Evolutionary conservation across 1,140 invertebrate genomes (phyloP).

Genomic region (Ceratoteleas bidentatus): DNA sequence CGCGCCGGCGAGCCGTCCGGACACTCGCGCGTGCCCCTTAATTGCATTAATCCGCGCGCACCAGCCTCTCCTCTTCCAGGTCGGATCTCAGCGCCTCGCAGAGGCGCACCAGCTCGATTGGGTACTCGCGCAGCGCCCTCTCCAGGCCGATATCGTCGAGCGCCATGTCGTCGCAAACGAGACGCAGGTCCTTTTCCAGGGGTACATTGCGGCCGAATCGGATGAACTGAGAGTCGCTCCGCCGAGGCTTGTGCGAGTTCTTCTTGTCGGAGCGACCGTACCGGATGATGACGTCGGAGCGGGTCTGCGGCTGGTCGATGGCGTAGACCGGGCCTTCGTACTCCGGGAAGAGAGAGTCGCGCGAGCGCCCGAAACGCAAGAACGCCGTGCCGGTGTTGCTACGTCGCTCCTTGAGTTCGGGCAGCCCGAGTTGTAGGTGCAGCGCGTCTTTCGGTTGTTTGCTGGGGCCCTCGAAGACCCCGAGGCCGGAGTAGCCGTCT

Average conservation of each 20-base stretch:
- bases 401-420: constrained; percentile 75
- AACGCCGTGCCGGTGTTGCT: constrained; percentile 74
- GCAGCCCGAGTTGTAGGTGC: too few relatives aligned
- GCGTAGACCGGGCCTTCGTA: constrained; percentile 33
- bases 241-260: constrained; percentile 47
- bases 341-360: constrained; percentile 39
- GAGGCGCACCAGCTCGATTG: constrained; percentile 63
- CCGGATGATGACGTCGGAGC: constrained; percentile 77
- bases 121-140: constrained; percentile 43
- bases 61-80: constrained; percentile 43
- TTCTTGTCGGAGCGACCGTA: constrained; percentile 71
- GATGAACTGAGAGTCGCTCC: constrained; percentile 68
- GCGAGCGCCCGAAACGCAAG: constrained; percentile 74
- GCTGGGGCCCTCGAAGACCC: constrained; percentile 68
- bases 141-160: constrained; percentile 36
- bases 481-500: constrained; percentile 40
- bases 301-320: constrained; percentile 64
- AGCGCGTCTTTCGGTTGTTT: constrained; percentile 27
- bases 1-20: too few relatives aligned
- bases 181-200: constrained; percentile 53
- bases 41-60: too few relatives aligned
- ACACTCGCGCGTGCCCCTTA: too few relatives aligned
- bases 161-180: constrained; percentile 66
- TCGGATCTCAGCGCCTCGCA: constrained; percentile 63
- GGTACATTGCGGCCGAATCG: constrained; percentile 69